Conservation (phyloP, 64 coral and sea anemone species). For the Dendrophyllia cribrosa region DNA sequence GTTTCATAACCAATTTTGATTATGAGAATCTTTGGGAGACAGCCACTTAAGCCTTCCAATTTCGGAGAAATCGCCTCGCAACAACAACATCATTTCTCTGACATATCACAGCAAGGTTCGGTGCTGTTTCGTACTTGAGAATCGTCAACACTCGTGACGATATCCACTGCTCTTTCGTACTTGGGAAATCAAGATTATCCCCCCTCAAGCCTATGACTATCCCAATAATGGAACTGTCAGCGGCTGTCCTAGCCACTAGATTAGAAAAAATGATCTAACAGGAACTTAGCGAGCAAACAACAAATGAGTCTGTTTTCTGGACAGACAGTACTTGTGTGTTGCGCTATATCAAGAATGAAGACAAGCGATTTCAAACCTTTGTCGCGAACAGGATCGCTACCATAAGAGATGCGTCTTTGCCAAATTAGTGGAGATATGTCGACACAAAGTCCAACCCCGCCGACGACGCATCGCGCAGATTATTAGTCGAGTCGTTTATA, state of each 20-base stretch:
- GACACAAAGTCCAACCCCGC: neutral
- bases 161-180: neutral
- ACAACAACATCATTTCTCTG: neutral
- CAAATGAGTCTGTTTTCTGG: neutral
- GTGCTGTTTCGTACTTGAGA: neutral
- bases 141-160: neutral
- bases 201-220: too few relatives aligned
- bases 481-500: neutral
- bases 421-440: neutral
- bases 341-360: neutral
- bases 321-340: conserved; percentile 2
- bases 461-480: neutral
- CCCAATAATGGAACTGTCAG: conserved; percentile 9
- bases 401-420: neutral
- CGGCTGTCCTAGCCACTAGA: neutral
- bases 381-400: neutral
- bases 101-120: neutral
- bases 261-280: neutral
- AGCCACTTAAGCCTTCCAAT: conserved; percentile 2
- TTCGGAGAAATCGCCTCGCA: neutral
- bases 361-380: neutral
- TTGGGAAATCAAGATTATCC: neutral
- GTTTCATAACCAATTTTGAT: too few relatives aligned
- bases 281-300: neutral
- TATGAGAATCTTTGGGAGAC: too few relatives aligned